Evolutionary conservation across 2,797 vertebrate species (phyloP), one percentile per base, ranked within the genome.

Genomic region (Micromesistius poutassou): DNA sequence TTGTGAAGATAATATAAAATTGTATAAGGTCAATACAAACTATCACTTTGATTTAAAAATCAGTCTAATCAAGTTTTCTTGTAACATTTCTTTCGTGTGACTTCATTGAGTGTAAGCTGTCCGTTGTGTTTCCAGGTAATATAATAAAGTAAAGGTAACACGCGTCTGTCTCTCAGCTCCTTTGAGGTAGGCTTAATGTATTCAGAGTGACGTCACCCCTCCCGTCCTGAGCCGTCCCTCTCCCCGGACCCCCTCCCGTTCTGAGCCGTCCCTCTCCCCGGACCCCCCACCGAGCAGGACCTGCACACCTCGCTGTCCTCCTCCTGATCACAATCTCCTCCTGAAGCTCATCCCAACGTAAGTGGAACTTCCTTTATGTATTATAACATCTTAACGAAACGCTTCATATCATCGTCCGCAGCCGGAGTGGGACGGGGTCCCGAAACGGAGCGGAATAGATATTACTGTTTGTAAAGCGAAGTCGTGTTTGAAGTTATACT

Each of bases 151-250:
- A 35, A 35, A 35, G 33, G 33, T 35, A 33, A 33, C 33, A 42
- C 40, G 40, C 40, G 46, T 1, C 33, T 38, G 5, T 19, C 6
- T 6, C 33, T 42, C 10, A 42, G 38, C 42, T 42, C 86, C 81
- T 77, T 33, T 0, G 2, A 10, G 4, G 35, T 30, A n/a, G n/a
- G n/a, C n/a, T n/a, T n/a, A 72, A 28, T 30, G 5, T 73, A 0
- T 62, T 22, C 73, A 19, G 30, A 1, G 78, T 94, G 93, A 94
- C 93, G 94, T 95, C 93, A 94, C 74, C 31, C 89, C 84, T 74
- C 84, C 84, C 72, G 40, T 79, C 78, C 42, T 75, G 36, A 38
- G 30, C 71, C 4, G 70, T 19, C 81, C 76, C 42, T 13, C 42
- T 2, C 16, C 46, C 19, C 16, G 5, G 46, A 55, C 46, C 3